Conservation (phyloP, 2,888 invertebrate species). For the Abrostola triplasia region DNA sequence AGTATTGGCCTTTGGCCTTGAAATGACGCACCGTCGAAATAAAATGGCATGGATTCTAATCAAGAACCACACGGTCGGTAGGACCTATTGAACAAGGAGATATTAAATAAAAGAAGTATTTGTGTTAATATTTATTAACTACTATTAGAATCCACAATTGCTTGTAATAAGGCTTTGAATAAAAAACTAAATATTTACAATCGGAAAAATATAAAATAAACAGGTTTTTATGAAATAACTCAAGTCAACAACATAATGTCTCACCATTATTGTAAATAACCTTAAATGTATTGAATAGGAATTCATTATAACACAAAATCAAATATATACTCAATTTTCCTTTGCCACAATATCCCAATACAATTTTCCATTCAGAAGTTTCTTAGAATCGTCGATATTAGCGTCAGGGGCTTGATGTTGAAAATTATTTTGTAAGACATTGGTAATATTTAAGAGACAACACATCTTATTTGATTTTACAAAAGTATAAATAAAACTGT, state of each 20-base stretch:
- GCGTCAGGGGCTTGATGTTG: slow-evolving; percentile 28
- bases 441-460: not conserved
- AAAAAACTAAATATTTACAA: slow-evolving; percentile 68
- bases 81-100: not conserved
- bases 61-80: not conserved
- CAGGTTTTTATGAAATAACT: slow-evolving; percentile 16
- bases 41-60: no score
- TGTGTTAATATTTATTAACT: slow-evolving; percentile 79
- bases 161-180: slow-evolving; percentile 61
- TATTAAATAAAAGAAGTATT: slow-evolving; percentile 43
- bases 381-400: slow-evolving; percentile 22
- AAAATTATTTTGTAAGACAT: slow-evolving; percentile 16
- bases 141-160: slow-evolving; percentile 73
- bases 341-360: slow-evolving; percentile 25
- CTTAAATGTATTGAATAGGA: slow-evolving; percentile 17
- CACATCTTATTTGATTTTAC: not conserved
- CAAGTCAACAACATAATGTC: slow-evolving; percentile 20
- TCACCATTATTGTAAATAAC: slow-evolving; percentile 6
- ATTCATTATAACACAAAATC: slow-evolving; percentile 12
- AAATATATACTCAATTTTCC: slow-evolving; percentile 29
- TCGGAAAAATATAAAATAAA: slow-evolving; percentile 30
- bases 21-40: no score
- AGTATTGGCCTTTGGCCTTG: no score
- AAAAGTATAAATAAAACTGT: no score
- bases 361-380: slow-evolving; percentile 18